Evolutionary conservation across 2,113 vertebrate genomes (phyloP).

Genomic region (Tetrao urogallus): DNA sequence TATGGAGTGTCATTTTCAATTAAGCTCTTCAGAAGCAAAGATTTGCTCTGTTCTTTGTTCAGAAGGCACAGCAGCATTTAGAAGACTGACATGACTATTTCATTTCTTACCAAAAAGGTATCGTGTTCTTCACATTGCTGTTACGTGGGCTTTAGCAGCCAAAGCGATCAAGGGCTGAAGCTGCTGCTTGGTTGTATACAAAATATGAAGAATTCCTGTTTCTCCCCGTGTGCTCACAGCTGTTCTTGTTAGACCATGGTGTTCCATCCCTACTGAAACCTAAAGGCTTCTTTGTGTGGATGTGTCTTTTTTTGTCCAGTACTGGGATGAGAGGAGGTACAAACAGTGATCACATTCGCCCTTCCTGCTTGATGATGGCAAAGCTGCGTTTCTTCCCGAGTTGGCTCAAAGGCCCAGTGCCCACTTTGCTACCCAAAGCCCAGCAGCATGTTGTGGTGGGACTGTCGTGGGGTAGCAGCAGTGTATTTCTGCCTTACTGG

Average conservation of each 20-base stretch:
- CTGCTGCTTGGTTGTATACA: not conserved
- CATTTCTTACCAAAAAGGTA: not conserved
- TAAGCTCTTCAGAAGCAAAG: not conserved
- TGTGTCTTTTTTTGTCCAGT: rapidly evolving
- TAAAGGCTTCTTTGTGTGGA: not conserved
- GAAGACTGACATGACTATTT: not conserved
- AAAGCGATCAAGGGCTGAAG: not conserved
- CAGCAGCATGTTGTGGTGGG: rapidly evolving
- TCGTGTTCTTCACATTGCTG: not conserved
- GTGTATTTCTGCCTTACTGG: not conserved
- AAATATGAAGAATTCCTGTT: not conserved
- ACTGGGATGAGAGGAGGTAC: not conserved
- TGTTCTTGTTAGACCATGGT: rapidly evolving
- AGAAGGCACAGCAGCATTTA: not conserved
- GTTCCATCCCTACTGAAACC: not conserved
- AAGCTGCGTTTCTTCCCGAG: not conserved
- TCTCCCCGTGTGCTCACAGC: not conserved
- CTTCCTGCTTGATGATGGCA: not conserved
- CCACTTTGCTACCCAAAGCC: not conserved
- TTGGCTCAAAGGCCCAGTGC: not conserved
- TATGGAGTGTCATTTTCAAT: not conserved
- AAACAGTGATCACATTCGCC: too few relatives aligned
- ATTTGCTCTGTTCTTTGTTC: not conserved
- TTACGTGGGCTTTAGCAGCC: not conserved
- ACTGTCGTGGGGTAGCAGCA: not conserved